Conservation (phyloP, 2,888 invertebrate genomes). For the Tachystola acroxantha region DNA sequence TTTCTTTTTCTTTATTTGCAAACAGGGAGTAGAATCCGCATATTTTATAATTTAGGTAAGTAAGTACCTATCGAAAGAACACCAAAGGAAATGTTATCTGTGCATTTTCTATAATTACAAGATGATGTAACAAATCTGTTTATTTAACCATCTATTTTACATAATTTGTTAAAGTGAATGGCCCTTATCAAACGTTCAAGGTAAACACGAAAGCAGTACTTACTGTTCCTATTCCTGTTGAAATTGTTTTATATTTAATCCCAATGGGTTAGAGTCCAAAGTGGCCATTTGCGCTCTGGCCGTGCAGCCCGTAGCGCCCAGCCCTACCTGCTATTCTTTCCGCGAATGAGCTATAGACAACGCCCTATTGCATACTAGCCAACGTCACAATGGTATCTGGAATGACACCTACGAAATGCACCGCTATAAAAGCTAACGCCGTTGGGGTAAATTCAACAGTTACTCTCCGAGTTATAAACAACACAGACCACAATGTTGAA, state of each 20-base stretch:
- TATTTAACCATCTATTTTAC: conserved; percentile 13
- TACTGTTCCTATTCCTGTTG: conserved; percentile 20
- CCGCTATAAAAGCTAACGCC: conserved; percentile 56
- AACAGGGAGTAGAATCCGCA: too few relatives aligned
- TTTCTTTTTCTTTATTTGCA: too few relatives aligned
- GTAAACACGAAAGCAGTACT: conserved; percentile 47
- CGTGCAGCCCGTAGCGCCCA: conserved; percentile 19
- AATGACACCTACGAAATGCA: conserved; percentile 53
- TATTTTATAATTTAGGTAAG: too few relatives aligned
- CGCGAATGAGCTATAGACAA: conserved; percentile 38
- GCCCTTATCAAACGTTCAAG: conserved; percentile 65
- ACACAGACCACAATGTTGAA: conserved; percentile 64
- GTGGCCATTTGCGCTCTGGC: conserved; percentile 14
- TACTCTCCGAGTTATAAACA: conserved; percentile 24
- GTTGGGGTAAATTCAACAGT: conserved; percentile 51
- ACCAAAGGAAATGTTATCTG: too few relatives aligned
- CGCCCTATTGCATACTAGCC: conserved; percentile 55
- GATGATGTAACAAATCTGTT: conserved; percentile 10
- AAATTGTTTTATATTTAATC: conserved; percentile 32
- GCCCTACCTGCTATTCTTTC: conserved; percentile 43
- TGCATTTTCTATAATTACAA: background rate
- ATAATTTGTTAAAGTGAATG: conserved; percentile 36
- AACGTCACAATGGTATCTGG: conserved; percentile 64
- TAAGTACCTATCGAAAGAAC: too few relatives aligned
- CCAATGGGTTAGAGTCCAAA: conserved; percentile 31